Evolutionary conservation across 92 coral and sea anemone genomes (phyloP).

Genomic region (Bergia puertoricense): DNA sequence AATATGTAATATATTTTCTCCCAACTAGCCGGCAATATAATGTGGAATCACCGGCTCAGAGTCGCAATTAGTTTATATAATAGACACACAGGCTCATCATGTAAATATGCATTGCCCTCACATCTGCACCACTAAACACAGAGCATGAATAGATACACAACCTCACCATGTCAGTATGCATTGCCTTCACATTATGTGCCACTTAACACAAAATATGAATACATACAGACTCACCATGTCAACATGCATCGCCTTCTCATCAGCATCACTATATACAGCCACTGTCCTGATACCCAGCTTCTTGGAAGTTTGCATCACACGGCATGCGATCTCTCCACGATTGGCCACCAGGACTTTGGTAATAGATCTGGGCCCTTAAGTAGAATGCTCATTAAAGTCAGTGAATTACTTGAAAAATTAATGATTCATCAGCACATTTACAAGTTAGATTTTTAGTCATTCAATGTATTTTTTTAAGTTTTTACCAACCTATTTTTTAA

Average conservation of each 20-base stretch:
- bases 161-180: too few species aligned
- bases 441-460: too few species aligned
- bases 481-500: too few species aligned
- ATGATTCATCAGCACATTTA: too few species aligned
- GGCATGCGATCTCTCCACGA: constrained; percentile 98
- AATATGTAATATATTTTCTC: too few species aligned
- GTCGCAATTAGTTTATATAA: too few species aligned
- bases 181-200: neutral
- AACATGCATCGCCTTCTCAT: constrained; percentile 92
- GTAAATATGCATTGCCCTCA: constrained; percentile 87
- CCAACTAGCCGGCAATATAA: too few species aligned
- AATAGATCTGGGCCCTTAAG: constrained; percentile 52
- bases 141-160: neutral
- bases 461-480: too few species aligned
- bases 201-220: neutral
- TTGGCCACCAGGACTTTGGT: constrained; percentile 91
- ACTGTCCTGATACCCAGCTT: constrained; percentile 95
- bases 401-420: too few species aligned
- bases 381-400: constrained; percentile 1
- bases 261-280: constrained; percentile 99
- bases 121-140: constrained; percentile 96
- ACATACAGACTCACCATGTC: constrained; percentile 70
- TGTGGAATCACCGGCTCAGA: too few species aligned
- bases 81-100: constrained; percentile 64
- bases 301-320: constrained; percentile 95